phyloP scores from a whole-genome alignment of 2,888 invertebrate genomes.

The Maniola hyperantus region DNA sequence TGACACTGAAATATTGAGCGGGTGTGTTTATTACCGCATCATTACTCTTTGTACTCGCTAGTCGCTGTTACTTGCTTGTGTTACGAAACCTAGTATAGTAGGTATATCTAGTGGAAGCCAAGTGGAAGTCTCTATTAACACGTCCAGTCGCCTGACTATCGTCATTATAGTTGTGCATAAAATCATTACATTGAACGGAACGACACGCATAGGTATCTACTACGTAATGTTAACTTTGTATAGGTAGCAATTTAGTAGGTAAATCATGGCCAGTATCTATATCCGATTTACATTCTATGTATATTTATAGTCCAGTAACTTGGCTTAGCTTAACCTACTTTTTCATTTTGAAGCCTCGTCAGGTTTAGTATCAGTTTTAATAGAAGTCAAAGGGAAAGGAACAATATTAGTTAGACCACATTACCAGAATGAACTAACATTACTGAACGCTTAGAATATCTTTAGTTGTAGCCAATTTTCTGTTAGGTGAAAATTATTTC shows the following conservation, averaged over 20 bases:
- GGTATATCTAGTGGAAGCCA: background rate
- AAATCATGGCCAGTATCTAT: slow-evolving; percentile 7
- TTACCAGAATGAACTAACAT: too few relatives aligned
- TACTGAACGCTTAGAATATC: too few relatives aligned
- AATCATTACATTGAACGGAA: slow-evolving; percentile 33
- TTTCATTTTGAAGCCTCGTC: background rate
- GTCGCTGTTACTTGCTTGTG: slow-evolving; percentile 3
- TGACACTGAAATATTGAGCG: slow-evolving; percentile 21
- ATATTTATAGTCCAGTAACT: background rate
- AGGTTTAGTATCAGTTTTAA: too few relatives aligned
- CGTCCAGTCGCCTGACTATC: slow-evolving; percentile 34
- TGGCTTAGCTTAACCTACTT: background rate
- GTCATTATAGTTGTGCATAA: slow-evolving; percentile 30
- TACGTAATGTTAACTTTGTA: slow-evolving; percentile 30
- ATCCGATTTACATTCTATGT: background rate
- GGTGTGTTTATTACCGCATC: slow-evolving; percentile 25
- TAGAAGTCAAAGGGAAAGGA: too few relatives aligned
- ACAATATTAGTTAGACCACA: too few relatives aligned
- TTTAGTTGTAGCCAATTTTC: too few relatives aligned
- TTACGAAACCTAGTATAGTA: slow-evolving; percentile 35
- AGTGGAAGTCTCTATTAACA: slow-evolving; percentile 28
- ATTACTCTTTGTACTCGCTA: slow-evolving; percentile 23
- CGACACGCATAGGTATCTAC: slow-evolving; percentile 18
- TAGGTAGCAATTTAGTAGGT: slow-evolving; percentile 21
- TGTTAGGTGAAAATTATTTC: too few relatives aligned